Evolutionary conservation across 2,797 vertebrate species (phyloP), one percentile per base, ranked within the genome.

Genomic region (Acipenser transmontanus): DNA sequence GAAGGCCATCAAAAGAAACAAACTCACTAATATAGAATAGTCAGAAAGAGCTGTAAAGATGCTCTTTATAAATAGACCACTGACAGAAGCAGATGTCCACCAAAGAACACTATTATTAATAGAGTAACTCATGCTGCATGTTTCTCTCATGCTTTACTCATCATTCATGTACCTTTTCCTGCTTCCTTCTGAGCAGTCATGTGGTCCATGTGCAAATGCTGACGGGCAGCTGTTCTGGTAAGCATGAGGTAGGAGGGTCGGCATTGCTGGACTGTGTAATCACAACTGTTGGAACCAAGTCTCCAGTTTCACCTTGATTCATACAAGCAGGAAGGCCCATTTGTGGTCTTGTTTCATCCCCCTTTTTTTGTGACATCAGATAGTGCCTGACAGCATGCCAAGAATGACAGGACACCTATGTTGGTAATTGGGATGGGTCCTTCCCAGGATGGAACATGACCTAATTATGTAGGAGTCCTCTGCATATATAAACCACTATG

Each of bases 381-480:
- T 85, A 78, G 74, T 76, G 73, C 80, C 79, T 52, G 60, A 81
- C 84, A 80, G 78, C 74, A 59, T 60, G 83, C 83, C 85, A 87
- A 85, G 84, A 81, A 86, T 86, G 88, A 89, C 80, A 64, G 57
- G 8, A 70, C 82, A 86, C 83, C 84, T 82, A 82, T 81, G 81
- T 81, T 76, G 75, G 77, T 14, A 75, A 78, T 70, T 80, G 72
- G 77, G 76, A 69, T 72, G 71, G 77, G 72, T 72, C 82, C 80
- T 84, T 85, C 89, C 89, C 85, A 88, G 87, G 82, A 86, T 88
- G 88, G 88, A 90, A 89, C 81, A 91, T 91, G 91, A 93, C 83
- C 87, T 90, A 89, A 91, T 82, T 78, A 78, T 66, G 72, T 61
- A 68, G 67, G 67, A 49, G 78, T 7, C 72, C 70, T 73, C 70